Percentiles rank a stretch among this genome's conserved stretches.
phyloP scores from a whole-genome alignment of 2,113 vertebrate genomes.

The Crotalus helleri region DNA sequence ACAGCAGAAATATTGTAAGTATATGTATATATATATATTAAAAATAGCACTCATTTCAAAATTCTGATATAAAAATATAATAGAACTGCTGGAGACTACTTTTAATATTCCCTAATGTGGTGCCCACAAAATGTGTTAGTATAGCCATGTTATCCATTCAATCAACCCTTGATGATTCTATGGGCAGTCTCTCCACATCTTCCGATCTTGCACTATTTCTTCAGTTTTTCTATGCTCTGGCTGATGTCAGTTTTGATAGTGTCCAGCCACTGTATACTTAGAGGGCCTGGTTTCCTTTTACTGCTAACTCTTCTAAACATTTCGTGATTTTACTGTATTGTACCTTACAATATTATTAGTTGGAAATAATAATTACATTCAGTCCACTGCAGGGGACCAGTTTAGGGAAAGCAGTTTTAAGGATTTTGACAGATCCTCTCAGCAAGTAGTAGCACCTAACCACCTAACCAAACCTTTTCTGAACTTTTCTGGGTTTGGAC shows the following conservation, averaged over 20 bases:
- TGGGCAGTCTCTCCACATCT: background rate
- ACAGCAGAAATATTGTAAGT: constrained; percentile 98
- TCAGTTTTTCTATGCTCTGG: background rate
- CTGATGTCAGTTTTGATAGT: background rate
- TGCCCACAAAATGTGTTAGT: background rate
- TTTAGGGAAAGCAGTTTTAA: background rate
- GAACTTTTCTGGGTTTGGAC: background rate
- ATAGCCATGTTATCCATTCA: background rate
- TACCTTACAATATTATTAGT: background rate
- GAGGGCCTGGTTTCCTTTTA: background rate
- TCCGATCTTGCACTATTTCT: background rate
- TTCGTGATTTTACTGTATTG: background rate
- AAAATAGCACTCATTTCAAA: background rate
- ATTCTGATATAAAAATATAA: background rate
- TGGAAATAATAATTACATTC: background rate
- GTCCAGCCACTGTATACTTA: background rate
- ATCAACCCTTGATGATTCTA: background rate
- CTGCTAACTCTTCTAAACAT: background rate
- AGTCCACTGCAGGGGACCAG: background rate
- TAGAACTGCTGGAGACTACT: background rate
- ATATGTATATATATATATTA: background rate
- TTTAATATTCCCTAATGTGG: background rate
- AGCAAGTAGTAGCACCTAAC: background rate
- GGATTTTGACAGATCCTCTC: background rate
- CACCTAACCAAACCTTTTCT: background rate